Percentiles rank a stretch among this genome's conserved stretches.
These are phyloP conservation scores for Diachasma alloeum DNA, from an alignment of 1,140 invertebrate genomes.

Conservation along the genomic window DNA sequence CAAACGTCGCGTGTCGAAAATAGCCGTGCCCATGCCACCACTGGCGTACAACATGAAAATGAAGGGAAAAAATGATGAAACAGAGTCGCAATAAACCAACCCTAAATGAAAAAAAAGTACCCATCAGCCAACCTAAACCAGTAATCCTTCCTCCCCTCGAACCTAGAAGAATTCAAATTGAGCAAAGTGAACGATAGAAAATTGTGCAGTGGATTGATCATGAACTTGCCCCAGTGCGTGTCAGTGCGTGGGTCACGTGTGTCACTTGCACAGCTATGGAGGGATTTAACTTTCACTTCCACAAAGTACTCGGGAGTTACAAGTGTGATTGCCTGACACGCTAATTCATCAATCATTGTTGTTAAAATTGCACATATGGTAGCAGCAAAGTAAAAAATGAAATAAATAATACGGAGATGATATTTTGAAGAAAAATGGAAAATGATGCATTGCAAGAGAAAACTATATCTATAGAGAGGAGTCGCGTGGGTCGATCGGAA, in stretches of 20 bases:
- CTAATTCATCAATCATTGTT: background rate
- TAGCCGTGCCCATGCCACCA: background rate
- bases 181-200: background rate
- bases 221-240: background rate
- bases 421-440: background rate
- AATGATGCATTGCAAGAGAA: background rate
- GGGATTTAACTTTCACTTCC: background rate
- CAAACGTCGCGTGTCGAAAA: constrained; percentile 13
- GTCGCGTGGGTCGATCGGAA: constrained; percentile 16
- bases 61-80: background rate
- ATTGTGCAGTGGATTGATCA: background rate
- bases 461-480: background rate
- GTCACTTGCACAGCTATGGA: background rate
- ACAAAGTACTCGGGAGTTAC: background rate
- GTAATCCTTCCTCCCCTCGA: background rate
- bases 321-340: background rate
- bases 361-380: background rate
- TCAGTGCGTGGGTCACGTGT: background rate
- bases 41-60: background rate
- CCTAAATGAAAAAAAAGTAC: background rate
- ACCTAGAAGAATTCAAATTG: background rate
- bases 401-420: background rate
- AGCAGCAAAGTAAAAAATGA: background rate
- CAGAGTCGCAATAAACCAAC: background rate
- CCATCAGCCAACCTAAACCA: too few species aligned